Evolutionary conservation across 1,140 invertebrate species (phyloP), one percentile per base, ranked within the genome.

Genomic region (Dermatophagoides farinae): DNA sequence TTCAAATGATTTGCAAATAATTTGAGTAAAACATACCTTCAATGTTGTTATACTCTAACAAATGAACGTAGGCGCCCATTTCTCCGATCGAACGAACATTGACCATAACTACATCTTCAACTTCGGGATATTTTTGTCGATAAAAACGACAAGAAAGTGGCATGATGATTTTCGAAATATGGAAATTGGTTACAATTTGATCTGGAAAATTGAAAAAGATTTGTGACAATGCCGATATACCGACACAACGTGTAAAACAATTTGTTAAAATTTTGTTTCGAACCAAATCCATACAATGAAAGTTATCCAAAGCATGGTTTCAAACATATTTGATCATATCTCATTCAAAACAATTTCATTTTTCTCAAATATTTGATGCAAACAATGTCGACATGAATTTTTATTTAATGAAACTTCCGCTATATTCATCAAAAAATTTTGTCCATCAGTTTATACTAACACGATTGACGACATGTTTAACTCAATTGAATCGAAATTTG

Each of bases 91-190:
- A 88, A 16, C 88, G 78, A 1, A 99, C 95, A 72, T 95, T 99
- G 6, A 97, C 95, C 91, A 98, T 96, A 12, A 99, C 95, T 38
- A 98, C 92, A 82, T 98, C 96, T 68, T 99, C 95, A 39, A 96
- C 81, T 72, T 98, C 93, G 0, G 96, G 96, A 76, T 95, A 98
- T 69, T 88, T 89, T 73, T 97, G 86, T 67, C 87, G 83, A 71
- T 98, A 99, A 81, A 91, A 98, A 69, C 96, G 79, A 83, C 95
- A 98, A 49, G 87, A 84, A 18, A 98, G 77, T 31, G 58, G 58
- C 58, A 60, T 60, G 11, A 14, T 55, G n/a, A n/a, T n/a, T n/a
- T n/a, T 44, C 6, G 2, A 12, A 18, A 50, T 50, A 25, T n/a
- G n/a, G n/a, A 20, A 18, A 20, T 44, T 44, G 10, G 10, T 44